Percentiles rank a stretch among this genome's conserved stretches.
phyloP scores from a whole-genome alignment of 2,797 vertebrate genomes.

The Acropternis orthonyx region DNA sequence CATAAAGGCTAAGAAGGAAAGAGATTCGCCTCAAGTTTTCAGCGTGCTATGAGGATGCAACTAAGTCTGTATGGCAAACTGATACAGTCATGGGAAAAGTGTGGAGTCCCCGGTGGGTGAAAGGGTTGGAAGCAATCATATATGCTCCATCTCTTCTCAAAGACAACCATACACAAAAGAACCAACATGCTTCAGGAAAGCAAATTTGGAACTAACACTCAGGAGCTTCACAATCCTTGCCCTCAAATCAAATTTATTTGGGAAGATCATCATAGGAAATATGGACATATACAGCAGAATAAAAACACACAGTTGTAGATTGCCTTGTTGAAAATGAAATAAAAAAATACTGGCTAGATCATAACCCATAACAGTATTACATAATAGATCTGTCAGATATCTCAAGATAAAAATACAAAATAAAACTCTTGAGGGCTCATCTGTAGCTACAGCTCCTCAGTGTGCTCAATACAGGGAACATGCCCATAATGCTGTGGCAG shows the following conservation, averaged over 20 bases:
- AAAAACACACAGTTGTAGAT: slow-evolving; percentile 56
- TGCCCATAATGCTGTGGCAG: slow-evolving; percentile 37
- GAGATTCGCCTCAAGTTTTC: not conserved
- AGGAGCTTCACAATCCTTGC: slow-evolving; percentile 51
- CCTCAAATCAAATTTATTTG: slow-evolving; percentile 77
- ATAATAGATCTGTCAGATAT: slow-evolving; percentile 26
- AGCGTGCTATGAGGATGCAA: not conserved
- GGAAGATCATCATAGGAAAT: slow-evolving; percentile 71
- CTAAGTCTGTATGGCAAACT: not conserved
- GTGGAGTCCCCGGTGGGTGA: not conserved
- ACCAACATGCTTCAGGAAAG: not conserved
- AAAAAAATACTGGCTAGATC: slow-evolving; percentile 59
- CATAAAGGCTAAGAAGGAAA: not conserved
- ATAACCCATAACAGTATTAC: slow-evolving; percentile 63
- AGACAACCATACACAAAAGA: not conserved
- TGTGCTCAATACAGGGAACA: slow-evolving; percentile 29
- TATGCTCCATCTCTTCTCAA: not conserved
- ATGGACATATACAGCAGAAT: slow-evolving; percentile 72
- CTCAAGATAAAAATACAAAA: slow-evolving; percentile 61
- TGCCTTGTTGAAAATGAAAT: slow-evolving; percentile 67
- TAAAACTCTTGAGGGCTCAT: slow-evolving; percentile 13
- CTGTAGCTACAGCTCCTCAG: slow-evolving; percentile 18
- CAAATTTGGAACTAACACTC: slow-evolving; percentile 26
- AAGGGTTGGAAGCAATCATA: not conserved
- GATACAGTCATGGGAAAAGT: not conserved